A percentile compares a stretch with the other conserved stretches of the same genome.
Conservation (phyloP, 1,140 invertebrate species). For the Gryon sp. region DNA sequence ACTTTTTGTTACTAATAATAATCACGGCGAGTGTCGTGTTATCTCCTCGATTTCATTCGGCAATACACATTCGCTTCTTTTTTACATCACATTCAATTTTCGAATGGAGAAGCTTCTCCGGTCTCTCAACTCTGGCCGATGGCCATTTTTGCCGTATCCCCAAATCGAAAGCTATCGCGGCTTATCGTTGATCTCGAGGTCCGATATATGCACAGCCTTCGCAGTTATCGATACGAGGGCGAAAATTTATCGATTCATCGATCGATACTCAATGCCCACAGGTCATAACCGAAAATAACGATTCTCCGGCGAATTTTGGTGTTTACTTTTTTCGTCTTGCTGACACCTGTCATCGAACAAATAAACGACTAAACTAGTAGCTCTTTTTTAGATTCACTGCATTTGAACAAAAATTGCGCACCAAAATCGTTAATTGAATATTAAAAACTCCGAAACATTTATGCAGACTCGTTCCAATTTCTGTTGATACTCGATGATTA, state of each 20-base stretch:
- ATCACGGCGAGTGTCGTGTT: constrained; percentile 39
- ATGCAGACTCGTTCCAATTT: constrained; percentile 29
- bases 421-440: neutral
- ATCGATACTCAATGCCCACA: constrained; percentile 25
- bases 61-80: constrained; percentile 16
- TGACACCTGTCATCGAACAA: constrained; percentile 67
- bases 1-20: constrained; percentile 51
- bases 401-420: no score
- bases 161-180: constrained; percentile 18
- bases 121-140: constrained; percentile 25
- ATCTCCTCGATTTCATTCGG: constrained; percentile 27
- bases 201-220: constrained; percentile 14
- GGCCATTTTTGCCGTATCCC: constrained; percentile 41
- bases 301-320: constrained; percentile 62
- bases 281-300: constrained; percentile 32
- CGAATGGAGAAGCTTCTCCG: constrained; percentile 4
- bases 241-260: constrained; percentile 53
- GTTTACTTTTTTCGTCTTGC: no score
- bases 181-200: constrained; percentile 49
- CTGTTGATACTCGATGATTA: constrained; percentile 38
- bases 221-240: constrained; percentile 41
- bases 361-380: constrained; percentile 39
- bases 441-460: constrained; percentile 1
- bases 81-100: constrained; percentile 55
- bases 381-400: no score